Evolutionary conservation across 2,113 vertebrate genomes (phyloP), one percentile per base, ranked within the genome.

Genomic region (Ranitomeya variabilis): DNA sequence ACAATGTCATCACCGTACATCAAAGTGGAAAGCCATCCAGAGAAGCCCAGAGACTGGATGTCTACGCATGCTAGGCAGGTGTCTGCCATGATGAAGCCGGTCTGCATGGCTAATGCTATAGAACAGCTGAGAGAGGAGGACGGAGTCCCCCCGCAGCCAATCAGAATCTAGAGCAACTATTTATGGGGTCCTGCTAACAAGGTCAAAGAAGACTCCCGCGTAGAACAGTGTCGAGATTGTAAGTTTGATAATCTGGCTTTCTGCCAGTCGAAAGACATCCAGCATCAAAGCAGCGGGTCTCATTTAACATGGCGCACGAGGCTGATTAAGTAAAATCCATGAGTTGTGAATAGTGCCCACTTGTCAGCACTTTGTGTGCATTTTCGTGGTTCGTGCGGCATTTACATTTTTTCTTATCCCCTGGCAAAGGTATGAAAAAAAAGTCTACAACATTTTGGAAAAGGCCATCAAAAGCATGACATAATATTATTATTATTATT

Each of bases 171-270:
- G 7, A 90, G 55, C 15, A 62, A 76, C 67, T 89, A 89, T 90
- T 91, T 92, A 89, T 87, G 89, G 83, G 71, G 79, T 88, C 90
- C 83, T 91, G 91, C 73, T 91, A 89, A 91, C 89, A 91, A 73
- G 91, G 86, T 91, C 92, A 92, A 90, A 91, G 89, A 91, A 91
- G 91, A 91, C 90, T 92, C 91, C 91, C 89, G 89, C 90, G 90
- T 85, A 86, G 90, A 90, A 81, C 76, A 87, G 84, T 80, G 87
- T 86, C 54, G 87, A 91, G 89, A 93, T 89, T 89, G 91, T 91
- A 92, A 90, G 90, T 91, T 89, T 92, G 91, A 93, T 93, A 92
- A 92, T 91, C 92, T 92, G 91, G 91, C 91, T 86, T 92, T 92
- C 91, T 89, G 66, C 86, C 90, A 92, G 92, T 91, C 91, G 90